phyloP scores from a whole-genome alignment of 2,797 vertebrate genomes.

The Notolabrus celidotus region DNA sequence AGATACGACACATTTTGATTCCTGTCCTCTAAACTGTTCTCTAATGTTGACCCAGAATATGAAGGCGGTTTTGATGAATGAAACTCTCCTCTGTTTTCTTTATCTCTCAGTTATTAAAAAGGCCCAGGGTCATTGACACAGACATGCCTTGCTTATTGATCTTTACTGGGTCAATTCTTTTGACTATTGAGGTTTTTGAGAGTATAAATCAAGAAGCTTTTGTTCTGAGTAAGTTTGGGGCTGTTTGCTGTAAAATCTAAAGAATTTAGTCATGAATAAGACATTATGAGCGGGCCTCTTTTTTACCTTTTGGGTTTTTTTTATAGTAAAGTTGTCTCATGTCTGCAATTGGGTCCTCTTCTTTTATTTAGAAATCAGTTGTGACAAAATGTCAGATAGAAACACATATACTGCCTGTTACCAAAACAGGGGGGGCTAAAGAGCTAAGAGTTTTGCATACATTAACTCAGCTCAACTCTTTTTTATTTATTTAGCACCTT shows the following conservation, averaged over 20 bases:
- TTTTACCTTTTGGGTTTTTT: too few species aligned
- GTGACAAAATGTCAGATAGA: too few species aligned
- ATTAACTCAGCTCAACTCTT: too few species aligned
- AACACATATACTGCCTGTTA: too few species aligned
- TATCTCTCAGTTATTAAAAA: conserved; percentile 68
- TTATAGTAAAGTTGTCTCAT: too few species aligned
- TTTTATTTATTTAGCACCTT: too few species aligned
- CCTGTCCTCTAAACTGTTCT: conserved; percentile 44
- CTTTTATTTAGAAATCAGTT: too few species aligned
- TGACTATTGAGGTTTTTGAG: too few species aligned
- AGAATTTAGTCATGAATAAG: conserved; percentile 5
- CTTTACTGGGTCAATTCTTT: conserved; percentile 48
- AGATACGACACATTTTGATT: conserved; percentile 37
- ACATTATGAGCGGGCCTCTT: too few species aligned
- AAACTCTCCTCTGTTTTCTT: conserved; percentile 49
- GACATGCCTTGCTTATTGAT: conserved; percentile 31
- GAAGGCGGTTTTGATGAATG: conserved; percentile 50
- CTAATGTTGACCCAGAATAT: conserved; percentile 36
- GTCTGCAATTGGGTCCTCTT: too few species aligned
- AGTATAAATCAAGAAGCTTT: conserved; percentile 4
- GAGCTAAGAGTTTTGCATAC: too few species aligned
- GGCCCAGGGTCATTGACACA: conserved; percentile 54
- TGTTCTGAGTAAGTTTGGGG: not conserved
- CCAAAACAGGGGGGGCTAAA: too few species aligned
- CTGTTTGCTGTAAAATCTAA: not conserved